These are phyloP conservation scores for Agrilus mali DNA, from an alignment of 2,888 invertebrate genomes.

Conservation along the genomic window DNA sequence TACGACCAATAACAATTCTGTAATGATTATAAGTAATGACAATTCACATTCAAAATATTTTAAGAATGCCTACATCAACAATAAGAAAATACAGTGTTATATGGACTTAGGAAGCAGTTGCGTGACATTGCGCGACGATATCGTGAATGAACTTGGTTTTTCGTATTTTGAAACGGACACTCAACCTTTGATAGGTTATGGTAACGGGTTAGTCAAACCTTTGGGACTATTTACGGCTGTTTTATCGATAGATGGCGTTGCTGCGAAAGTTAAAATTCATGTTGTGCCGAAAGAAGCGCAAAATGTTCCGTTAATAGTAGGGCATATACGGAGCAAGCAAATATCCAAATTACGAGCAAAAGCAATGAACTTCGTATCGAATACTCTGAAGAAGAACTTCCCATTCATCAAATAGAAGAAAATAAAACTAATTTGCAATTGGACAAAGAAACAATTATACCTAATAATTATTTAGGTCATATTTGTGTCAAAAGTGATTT, in stretches of 20 bases:
- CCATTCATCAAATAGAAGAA: conserved; percentile 3
- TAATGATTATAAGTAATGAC: no score
- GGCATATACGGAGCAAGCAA: conserved; percentile 15
- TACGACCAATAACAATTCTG: no score
- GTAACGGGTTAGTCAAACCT: conserved; percentile 11
- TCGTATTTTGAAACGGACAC: conserved; percentile 4
- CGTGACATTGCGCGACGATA: conserved; percentile 5
- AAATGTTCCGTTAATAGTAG: conserved; percentile 14
- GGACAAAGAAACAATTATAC: conserved; percentile 6
- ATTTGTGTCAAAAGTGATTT: conserved; percentile 6
- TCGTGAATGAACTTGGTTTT: conserved; percentile 3
- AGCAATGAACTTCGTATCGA: conserved; percentile 8
- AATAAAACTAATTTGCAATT: conserved; percentile 2
- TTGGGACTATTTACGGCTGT: conserved; percentile 6
- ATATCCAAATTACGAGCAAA: conserved; percentile 12
- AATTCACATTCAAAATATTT: conserved; percentile 7
- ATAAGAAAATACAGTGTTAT: conserved; percentile 4
- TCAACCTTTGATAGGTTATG: conserved; percentile 12
- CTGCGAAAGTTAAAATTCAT: conserved; percentile 8
- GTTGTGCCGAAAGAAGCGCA: conserved; percentile 14
- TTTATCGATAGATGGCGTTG: conserved; percentile 5
- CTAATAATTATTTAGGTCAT: conserved; percentile 10
- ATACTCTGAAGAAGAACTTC: conserved; percentile 5
- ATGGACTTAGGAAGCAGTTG: not conserved
- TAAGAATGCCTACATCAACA: conserved; percentile 5